Base-by-base conservation (phyloP, 2,113 vertebrate species). In the Carollia perspicillata region DNA sequence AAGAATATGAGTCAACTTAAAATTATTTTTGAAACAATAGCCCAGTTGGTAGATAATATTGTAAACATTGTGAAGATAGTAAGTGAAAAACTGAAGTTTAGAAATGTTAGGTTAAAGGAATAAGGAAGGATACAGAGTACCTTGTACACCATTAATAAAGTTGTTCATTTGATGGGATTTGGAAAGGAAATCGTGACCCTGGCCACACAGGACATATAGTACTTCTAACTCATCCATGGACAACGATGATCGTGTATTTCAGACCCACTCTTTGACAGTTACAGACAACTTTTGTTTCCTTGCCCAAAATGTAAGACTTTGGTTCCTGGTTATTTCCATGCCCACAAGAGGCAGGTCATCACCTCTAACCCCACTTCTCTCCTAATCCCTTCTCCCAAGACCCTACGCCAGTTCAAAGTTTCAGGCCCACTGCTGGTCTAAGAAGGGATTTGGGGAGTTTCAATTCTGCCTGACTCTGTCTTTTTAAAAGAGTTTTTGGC, bases 241-340 rank as follows among this genome's bases (percentile, higher is more conserved):
- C 26, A 84, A 68, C 44, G 28, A 55, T 42, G 6, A 66, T 28
- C 80, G 33, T 74, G 98, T 98, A 96, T 98, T 98, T 98, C 98
- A 97, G 89, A 98, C 93, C 30, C 35, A 13, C 35, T 83, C 44
- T 75, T 93, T 97, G 83, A 69, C 96, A 94, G 96, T 97, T 97
- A 83, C 10, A 51, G 13, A 71, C 26, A 5, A 72, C 23, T 22
- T 28, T 28, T 26, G 47, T 84, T 69, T 74, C 20, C 22, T 63
- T 51, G 44, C 12, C n/a, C 22, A 74, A 40, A 20, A 40, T 17
- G 11, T 33, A 65, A 63, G 30, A 40, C 40, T 44, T 55, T 55
- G 47, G 47, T 68, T 77, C 30, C 60, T 68, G 60, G 35, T 44
- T 16, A 33, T n/a, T 66, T 26, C 30, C 5, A 78, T 28, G 9